Percentiles rank a stretch among this genome's conserved stretches.
phyloP scores from a whole-genome alignment of 64 coral and sea anemone species.

The Anthopleura sola region DNA sequence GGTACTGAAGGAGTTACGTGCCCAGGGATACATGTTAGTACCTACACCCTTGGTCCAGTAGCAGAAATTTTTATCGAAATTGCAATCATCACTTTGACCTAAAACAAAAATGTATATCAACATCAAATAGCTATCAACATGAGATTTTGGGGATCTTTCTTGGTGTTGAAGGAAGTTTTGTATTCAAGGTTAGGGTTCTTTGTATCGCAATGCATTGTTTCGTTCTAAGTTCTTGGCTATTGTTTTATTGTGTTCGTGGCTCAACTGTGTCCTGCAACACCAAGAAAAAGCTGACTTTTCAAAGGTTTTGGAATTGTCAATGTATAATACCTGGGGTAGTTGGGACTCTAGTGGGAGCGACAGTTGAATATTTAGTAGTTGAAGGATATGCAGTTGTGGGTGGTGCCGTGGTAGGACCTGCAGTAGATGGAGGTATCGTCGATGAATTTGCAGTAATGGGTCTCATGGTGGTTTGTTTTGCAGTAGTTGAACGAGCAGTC shows the following conservation, averaged over 20 bases:
- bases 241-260: not conserved
- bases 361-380: not conserved
- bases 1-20: not conserved
- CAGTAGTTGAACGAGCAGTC: too few species aligned
- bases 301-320: too few species aligned
- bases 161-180: too few species aligned
- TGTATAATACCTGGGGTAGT: not conserved
- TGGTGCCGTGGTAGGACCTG: not conserved
- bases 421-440: not conserved
- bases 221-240: not conserved
- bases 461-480: too few species aligned
- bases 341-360: not conserved
- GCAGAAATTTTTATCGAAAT: slow-evolving; percentile 36
- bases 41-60: slow-evolving; percentile 56
- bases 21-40: slow-evolving; percentile 32
- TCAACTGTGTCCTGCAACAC: too few species aligned
- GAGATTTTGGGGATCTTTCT: too few species aligned
- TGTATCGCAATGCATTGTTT: not conserved
- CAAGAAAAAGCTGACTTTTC: too few species aligned
- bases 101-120: not conserved
- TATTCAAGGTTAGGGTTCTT: not conserved
- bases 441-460: not conserved
- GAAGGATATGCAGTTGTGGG: not conserved
- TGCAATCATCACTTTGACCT: not conserved
- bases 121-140: not conserved